phyloP scores from a whole-genome alignment of 2,888 invertebrate species.

The Plebejus anna region DNA sequence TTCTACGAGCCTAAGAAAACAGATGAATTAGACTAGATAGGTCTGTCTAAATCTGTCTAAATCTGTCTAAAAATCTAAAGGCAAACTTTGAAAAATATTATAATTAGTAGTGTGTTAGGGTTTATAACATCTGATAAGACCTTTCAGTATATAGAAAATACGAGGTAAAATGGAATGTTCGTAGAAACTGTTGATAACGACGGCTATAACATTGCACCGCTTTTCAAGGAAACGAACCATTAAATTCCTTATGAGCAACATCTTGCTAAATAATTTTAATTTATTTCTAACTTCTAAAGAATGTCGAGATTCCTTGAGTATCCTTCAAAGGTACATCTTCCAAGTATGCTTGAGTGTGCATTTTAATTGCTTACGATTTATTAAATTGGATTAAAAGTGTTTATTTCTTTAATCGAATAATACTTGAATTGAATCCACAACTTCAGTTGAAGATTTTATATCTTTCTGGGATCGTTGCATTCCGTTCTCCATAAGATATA shows the following conservation, averaged over 20 bases:
- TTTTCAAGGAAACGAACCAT: background rate
- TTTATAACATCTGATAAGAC: background rate
- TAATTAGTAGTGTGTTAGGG: too few species aligned
- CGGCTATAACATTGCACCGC: background rate
- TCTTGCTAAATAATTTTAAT: constrained; percentile 3
- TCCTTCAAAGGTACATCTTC: background rate
- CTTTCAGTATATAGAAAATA: background rate
- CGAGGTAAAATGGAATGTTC: background rate
- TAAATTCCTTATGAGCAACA: background rate
- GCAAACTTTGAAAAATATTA: too few species aligned
- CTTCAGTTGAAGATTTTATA: background rate
- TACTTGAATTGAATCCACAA: background rate
- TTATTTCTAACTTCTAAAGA: background rate
- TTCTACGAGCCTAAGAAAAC: background rate
- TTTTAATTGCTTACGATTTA: constrained; percentile 12
- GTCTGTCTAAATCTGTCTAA: too few species aligned
- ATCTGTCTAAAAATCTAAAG: too few species aligned
- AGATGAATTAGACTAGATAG: too few species aligned
- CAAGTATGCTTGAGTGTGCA: background rate
- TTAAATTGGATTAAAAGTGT: background rate
- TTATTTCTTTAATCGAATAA: background rate
- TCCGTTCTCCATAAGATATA: background rate
- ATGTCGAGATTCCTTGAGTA: background rate
- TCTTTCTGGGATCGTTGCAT: background rate
- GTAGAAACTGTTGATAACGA: background rate